Percentiles rank a stretch among this genome's conserved stretches.
Conservation (phyloP, 2,797 vertebrate species). For the Coreius guichenoti region DNA sequence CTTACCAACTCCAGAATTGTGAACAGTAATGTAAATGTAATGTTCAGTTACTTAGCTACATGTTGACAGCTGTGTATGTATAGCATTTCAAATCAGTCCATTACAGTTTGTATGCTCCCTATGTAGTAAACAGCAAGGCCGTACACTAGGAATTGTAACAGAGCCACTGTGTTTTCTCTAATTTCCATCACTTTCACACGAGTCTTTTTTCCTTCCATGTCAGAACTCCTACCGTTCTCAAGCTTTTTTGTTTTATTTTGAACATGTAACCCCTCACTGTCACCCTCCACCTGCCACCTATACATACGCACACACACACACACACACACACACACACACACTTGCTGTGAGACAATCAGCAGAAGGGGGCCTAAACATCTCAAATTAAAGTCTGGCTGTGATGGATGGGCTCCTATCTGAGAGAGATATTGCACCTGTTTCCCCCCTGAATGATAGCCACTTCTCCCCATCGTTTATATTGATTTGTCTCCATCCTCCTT, state of each 20-base stretch:
- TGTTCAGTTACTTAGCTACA: neutral
- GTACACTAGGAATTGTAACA: neutral
- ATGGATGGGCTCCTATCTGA: constrained; percentile 78
- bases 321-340: constrained; percentile 16
- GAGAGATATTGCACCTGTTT: constrained; percentile 77
- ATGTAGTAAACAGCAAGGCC: neutral
- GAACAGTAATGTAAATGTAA: neutral
- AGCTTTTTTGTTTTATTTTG: constrained; percentile 16
- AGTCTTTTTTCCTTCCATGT: constrained; percentile 5
- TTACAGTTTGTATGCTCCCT: neutral
- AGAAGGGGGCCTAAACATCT: constrained; percentile 77
- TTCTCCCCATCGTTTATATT: constrained; percentile 80
- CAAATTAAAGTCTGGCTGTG: constrained; percentile 79
- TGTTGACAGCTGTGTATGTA: neutral
- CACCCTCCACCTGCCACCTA: constrained; percentile 4
- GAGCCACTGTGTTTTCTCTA: neutral
- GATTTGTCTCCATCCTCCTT: constrained; percentile 72
- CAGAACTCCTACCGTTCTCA: constrained; percentile 2
- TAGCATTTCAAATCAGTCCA: neutral
- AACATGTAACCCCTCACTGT: constrained; percentile 1
- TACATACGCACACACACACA: neutral
- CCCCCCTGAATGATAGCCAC: constrained; percentile 75
- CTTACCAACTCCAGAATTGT: neutral
- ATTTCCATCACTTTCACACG: neutral
- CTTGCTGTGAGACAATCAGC: constrained; percentile 71